Conservation (phyloP, 2,888 invertebrate genomes). For the Amphipyra tragopoginis region DNA sequence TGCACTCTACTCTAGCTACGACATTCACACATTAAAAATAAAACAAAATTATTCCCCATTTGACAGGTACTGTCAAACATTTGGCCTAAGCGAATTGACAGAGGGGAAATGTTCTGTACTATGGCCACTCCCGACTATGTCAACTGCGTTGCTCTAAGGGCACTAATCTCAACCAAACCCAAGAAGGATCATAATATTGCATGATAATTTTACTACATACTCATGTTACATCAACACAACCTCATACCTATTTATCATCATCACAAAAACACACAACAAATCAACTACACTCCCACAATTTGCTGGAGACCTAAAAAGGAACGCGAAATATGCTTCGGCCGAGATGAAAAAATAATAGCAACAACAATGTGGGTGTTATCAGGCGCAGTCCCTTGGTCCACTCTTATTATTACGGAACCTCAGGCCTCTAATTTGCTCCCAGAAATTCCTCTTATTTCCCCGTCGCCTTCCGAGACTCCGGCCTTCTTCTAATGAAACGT, state of each 20-base stretch:
- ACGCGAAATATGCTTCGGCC: conserved; percentile 70
- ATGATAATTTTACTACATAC: no score
- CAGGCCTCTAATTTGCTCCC: conserved; percentile 81
- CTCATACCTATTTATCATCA: background rate
- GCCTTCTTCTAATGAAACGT: conserved; percentile 71
- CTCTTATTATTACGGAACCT: conserved; percentile 81
- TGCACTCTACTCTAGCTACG: no score
- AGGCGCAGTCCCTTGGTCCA: conserved; percentile 76
- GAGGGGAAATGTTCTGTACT: no score
- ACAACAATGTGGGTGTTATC: conserved; percentile 83
- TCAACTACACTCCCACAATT: conserved; percentile 44
- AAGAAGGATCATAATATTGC: no score
- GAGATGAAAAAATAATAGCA: conserved; percentile 83
- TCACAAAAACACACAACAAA: conserved; percentile 34
- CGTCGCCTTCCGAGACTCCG: conserved; percentile 68
- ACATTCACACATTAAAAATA: no score
- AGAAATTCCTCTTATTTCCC: conserved; percentile 57
- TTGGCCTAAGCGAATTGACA: no score
- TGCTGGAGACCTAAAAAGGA: conserved; percentile 48
- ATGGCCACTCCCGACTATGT: no score
- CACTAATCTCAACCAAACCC: no score
- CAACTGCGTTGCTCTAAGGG: no score
- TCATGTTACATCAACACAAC: background rate
- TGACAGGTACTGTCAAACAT: no score
- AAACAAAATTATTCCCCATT: no score